Evolutionary conservation across 1,140 invertebrate genomes (phyloP).

Genomic region (Apis laboriosa): DNA sequence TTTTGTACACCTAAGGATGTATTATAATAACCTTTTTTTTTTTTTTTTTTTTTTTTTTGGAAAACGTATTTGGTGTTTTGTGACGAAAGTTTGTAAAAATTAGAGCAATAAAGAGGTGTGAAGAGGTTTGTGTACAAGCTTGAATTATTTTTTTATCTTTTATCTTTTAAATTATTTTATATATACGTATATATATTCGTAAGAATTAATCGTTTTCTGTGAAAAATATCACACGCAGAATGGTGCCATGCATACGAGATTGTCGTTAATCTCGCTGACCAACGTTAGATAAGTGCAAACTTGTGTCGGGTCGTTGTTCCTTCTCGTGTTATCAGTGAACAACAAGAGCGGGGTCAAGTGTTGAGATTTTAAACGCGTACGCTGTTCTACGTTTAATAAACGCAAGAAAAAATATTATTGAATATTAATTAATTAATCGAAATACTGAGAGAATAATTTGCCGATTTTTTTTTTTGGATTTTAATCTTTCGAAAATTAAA

Average conservation of each 20-base stretch:
- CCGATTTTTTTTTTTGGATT: not conserved
- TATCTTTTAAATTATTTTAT: not conserved
- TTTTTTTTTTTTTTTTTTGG: not conserved
- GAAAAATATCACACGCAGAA: not conserved
- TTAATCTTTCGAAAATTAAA: not conserved
- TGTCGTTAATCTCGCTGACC: not conserved
- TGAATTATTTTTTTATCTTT: too few species aligned
- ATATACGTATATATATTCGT: not conserved
- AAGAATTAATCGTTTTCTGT: not conserved
- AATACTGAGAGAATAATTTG: not conserved
- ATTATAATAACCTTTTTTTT: too few species aligned
- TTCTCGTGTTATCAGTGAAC: not conserved
- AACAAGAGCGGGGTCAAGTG: not conserved
- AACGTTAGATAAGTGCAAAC: conserved; percentile 8
- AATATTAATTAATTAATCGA: not conserved
- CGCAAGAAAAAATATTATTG: too few species aligned
- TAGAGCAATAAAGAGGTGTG: not conserved
- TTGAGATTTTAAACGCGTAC: not conserved
- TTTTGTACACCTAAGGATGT: not conserved
- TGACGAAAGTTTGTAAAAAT: not conserved
- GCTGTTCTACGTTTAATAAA: not conserved
- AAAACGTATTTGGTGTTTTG: not conserved
- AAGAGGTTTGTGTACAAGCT: not conserved
- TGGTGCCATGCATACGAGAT: not conserved
- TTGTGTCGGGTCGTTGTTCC: not conserved